Base-by-base conservation (phyloP, 2,888 invertebrate genomes). In the Drosophila vallismaia region DNA sequence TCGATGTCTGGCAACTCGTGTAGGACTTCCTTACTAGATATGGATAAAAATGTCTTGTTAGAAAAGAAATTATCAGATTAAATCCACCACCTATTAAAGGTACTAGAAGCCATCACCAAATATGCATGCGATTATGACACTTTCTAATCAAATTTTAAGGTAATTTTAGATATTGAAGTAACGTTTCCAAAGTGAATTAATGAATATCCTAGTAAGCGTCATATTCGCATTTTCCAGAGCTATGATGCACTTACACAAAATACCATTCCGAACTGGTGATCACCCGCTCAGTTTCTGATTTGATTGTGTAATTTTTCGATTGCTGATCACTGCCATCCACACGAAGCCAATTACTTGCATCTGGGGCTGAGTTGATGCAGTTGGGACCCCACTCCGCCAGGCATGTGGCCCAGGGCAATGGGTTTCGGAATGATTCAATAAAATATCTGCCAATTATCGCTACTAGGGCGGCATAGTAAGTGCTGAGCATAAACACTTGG, bases 371-470 rank as follows among this genome's bases (percentile, higher is more conserved):
- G 74, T 89, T 86, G 29, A 90, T 79, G 64, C 93, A 93, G 58
- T 88, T 89, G 1, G 86, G 79, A 10, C 89, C 90, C 94, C 94
- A 94, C 66, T 92, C 92, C 2, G 91, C 83, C 38, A 92, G 90
- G 80, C 95, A 95, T 14, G 90, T 82, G 0, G 94, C 90, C 95
- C 95, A 95, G 7, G 95, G 95, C 55, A 95, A 89, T n/a, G 92
- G 92, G 3, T 92, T 79, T 52, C 92, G 92, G 88, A 95, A 95
- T 24, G 95, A 95, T 64, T 93, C 92, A 63, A 94, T 88, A 76
- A 95, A 92, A 89, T 94, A 95, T 84, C 92, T 94, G 31, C 94
- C 88, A 12, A 94, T 94, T 59, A 95, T 83, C 2, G 94, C 94
- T 50, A 89, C 89, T 70, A 91, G 77, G 31, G 93, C 93, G 71